Conservation (phyloP, 2,797 vertebrate genomes). For the Glossophaga mutica region DNA sequence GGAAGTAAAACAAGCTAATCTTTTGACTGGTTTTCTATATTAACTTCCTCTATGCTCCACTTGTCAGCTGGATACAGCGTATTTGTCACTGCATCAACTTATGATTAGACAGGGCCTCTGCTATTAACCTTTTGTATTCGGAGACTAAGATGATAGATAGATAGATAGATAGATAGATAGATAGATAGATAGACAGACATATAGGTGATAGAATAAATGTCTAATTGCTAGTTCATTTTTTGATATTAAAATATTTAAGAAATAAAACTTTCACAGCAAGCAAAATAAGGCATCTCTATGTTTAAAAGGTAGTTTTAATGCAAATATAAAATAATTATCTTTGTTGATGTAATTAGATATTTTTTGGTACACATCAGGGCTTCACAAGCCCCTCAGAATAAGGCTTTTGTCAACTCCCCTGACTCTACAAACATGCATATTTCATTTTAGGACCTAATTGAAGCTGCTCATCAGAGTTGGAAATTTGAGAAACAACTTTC, state of each 20-base stretch:
- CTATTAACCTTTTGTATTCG: neutral
- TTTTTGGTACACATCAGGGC: neutral
- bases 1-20: slow-evolving; percentile 39
- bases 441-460: neutral
- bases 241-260: neutral
- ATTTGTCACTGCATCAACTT: slow-evolving; percentile 42
- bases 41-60: slow-evolving; percentile 19
- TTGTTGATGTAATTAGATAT: neutral
- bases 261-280: neutral
- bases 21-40: neutral
- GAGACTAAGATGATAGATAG: neutral
- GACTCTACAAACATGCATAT: neutral
- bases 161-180: neutral
- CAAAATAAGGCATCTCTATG: neutral
- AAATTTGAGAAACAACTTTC: neutral
- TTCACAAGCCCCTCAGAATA: neutral
- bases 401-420: neutral
- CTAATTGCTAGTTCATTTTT: neutral
- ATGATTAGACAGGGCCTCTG: slow-evolving; percentile 3
- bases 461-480: neutral
- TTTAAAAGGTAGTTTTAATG: neutral
- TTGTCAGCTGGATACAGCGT: slow-evolving; percentile 5
- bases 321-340: neutral
- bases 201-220: neutral
- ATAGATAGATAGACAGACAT: neutral